Evolutionary conservation across 2,888 invertebrate species (phyloP).

Genomic region (Eristalinus aeneus): DNA sequence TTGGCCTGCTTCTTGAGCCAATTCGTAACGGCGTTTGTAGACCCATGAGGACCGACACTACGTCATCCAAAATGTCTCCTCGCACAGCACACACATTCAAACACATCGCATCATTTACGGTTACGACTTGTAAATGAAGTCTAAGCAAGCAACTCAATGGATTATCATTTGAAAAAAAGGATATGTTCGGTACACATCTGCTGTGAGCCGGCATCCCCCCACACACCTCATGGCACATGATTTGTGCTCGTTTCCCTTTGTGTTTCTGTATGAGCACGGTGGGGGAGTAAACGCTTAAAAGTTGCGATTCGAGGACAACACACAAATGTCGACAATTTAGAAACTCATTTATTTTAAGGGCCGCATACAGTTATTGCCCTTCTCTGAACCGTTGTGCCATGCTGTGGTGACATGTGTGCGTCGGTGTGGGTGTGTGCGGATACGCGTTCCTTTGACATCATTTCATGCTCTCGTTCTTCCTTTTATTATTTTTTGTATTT

Average conservation of each 20-base stretch:
- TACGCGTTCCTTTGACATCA: not conserved
- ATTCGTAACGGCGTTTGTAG: too few relatives aligned
- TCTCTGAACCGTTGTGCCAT: not conserved
- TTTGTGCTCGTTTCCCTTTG: not conserved
- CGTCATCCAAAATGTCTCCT: not conserved
- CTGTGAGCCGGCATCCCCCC: not conserved
- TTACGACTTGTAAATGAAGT: conserved; percentile 16
- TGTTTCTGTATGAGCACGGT: not conserved
- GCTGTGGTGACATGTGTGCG: not conserved
- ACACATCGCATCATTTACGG: not conserved
- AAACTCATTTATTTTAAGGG: conserved; percentile 34
- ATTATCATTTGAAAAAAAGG: not conserved
- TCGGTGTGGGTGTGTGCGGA: not conserved
- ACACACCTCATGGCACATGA: not conserved
- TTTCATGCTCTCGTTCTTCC: not conserved
- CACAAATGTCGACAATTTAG: conserved; percentile 44
- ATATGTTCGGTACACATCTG: not conserved
- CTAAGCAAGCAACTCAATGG: conserved; percentile 7
- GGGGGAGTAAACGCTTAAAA: conserved; percentile 25
- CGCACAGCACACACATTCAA: not conserved
- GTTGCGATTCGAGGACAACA: conserved; percentile 38
- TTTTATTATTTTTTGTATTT: not conserved
- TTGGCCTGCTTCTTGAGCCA: too few relatives aligned
- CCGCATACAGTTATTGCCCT: not conserved
- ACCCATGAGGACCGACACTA: too few relatives aligned